These are phyloP conservation scores for Epinephelus lanceolatus DNA, from an alignment of 2,113 vertebrate species.

Conservation along the genomic window DNA sequence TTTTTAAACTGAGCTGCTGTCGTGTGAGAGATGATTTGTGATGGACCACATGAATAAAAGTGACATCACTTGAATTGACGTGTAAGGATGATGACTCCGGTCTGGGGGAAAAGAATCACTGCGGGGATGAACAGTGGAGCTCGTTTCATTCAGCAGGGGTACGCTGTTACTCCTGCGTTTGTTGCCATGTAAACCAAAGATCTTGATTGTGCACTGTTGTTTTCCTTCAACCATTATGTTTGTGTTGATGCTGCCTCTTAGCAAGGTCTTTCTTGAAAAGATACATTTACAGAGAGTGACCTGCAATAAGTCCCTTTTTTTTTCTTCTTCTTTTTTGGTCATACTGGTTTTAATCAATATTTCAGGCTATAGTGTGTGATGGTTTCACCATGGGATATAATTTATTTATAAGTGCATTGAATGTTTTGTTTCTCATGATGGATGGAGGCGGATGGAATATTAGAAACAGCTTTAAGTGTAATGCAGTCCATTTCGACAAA, in stretches of 20 bases:
- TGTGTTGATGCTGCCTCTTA: background rate
- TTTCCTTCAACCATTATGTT: background rate
- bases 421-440: background rate
- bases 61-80: background rate
- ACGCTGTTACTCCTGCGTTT: background rate
- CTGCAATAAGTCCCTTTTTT: too few relatives aligned
- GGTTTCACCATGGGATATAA: background rate
- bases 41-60: background rate
- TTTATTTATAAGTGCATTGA: background rate
- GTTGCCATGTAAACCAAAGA: background rate
- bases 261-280: background rate
- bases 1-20: background rate
- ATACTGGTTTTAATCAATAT: too few relatives aligned
- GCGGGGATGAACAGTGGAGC: background rate
- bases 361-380: too few relatives aligned
- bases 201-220: background rate
- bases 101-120: background rate
- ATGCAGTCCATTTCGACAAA: background rate
- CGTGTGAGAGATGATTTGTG: background rate
- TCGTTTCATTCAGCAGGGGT: background rate
- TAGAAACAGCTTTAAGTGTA: background rate
- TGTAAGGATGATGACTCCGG: background rate
- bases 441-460: background rate
- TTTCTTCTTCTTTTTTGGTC: too few relatives aligned
- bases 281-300: background rate